A percentile compares a stretch with the other conserved stretches of the same genome.
phyloP scores from a whole-genome alignment of 2,113 vertebrate species.

The Connochaetes taurinus region DNA sequence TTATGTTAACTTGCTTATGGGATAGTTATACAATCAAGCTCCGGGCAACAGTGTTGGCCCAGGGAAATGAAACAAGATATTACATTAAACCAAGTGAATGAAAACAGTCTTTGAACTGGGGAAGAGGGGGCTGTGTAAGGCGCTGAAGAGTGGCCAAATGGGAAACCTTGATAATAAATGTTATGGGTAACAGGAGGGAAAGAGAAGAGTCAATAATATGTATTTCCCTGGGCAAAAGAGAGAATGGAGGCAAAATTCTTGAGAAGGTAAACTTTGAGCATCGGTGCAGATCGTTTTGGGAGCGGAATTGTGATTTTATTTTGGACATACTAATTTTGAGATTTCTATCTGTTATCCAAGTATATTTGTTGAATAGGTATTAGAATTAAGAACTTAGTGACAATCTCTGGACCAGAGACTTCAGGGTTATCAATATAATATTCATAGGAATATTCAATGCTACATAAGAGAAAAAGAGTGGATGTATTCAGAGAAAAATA shows the following conservation, averaged over 20 bases:
- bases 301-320: not conserved
- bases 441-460: not conserved
- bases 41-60: not conserved
- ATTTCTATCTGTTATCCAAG: not conserved
- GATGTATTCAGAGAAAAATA: not conserved
- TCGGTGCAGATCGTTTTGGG: not conserved
- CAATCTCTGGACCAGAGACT: not conserved
- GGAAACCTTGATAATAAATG: not conserved
- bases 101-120: not conserved
- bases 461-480: not conserved
- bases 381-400: not conserved
- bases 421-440: not conserved
- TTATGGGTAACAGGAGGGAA: not conserved
- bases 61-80: not conserved
- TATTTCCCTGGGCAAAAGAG: not conserved
- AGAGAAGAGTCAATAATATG: not conserved
- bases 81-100: not conserved
- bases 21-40: fast-evolving
- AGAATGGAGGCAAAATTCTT: not conserved
- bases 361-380: not conserved
- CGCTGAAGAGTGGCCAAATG: not conserved
- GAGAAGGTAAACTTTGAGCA: not conserved
- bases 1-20: not conserved
- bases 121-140: too few relatives aligned
- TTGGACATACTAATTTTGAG: not conserved